Evolutionary conservation across 2,888 invertebrate genomes (phyloP), one percentile per base, ranked within the genome.

Genomic region (Orthonychiurus folsomi): DNA sequence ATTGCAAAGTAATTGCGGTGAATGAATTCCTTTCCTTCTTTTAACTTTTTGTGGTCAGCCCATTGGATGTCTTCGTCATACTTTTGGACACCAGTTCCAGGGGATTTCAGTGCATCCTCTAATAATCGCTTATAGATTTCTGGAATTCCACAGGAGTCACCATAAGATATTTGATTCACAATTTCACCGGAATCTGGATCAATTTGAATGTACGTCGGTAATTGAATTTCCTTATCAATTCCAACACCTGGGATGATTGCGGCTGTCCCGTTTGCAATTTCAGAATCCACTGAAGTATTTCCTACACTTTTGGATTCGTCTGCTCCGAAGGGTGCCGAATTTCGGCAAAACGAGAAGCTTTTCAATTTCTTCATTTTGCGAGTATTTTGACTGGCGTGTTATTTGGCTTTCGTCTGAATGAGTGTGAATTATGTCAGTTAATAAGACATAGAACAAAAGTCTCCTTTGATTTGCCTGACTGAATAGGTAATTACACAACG

Each of bases 1-100:
- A 73, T 55, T 24, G 70, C 63, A 56, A 69, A 68, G 61, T 70
- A 71, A 61, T 72, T 63, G 53, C 66, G 62, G 58, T 63, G 61
- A 24, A 71, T 63, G 57, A 71, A 72, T 25, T 58, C 59, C 24
- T 63, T 60, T 26, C 72, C 72, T 63, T 69, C 64, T 55, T 63
- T 56, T 20, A 71, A 50, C 53, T 71, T 54, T 27, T 66, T 61
- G 21, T 26, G 58, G 57, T 72, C 66, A 58, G 63, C 59, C 68
- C 68, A 68, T n/a, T 52, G 25, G 3, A 63, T 23, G 23, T 62
- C 57, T 23, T 60, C 25, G 28, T 62, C 52, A 2, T 26, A n/a
- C 9, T 56, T 55, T 1, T 52, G 47, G 21, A 61, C 59, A 24
- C 23, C 28, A 23, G 58, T 48, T 18, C 50, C 58, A 1, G 55